Evolutionary conservation across 2,113 vertebrate genomes (phyloP), one percentile per base, ranked within the genome.

Genomic region (Rhinogobius similis): DNA sequence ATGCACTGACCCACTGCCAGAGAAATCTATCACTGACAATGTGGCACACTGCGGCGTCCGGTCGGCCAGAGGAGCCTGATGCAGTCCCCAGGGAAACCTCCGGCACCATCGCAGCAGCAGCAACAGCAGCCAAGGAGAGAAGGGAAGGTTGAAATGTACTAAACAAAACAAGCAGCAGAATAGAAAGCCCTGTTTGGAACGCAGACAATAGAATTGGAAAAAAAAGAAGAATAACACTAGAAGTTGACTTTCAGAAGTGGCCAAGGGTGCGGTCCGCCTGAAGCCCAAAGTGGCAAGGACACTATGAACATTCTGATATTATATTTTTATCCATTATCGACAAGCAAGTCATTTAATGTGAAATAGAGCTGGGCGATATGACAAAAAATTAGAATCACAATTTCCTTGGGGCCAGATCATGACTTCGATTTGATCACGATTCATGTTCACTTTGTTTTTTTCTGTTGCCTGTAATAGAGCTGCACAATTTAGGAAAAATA

Each of bases 1-100:
- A 82, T 72, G 81, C 77, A 62, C 71, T 77, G 84, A 62, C 79
- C 77, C 62, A 56, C 79, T 89, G 82, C 80, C 81, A 80, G 73
- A 75, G 66, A 86, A 61, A 88, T 90, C 81, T 78, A 84, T 90
- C 88, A 88, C 55, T 83, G 88, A 88, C 82, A 88, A 78, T 73
- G 68, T 36, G 69, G 68, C 73, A 82, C 83, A 82, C 67, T 78
- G 81, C 76, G 75, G 55, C 53, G 68, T 58, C 66, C 70, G 69
- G 43, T 65, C 18, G 18, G 58, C 75, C 71, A 68, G 70, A 65
- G 77, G 73, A 70, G 72, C 67, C 36, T 59, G 64, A 78, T 78
- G 73, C 65, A 78, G 76, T 82, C 85, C 78, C 86, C 62, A 4
- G 73, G 83, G 79, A 65, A 83, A 82, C 72, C 75, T 63, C 70